These are phyloP conservation scores for Heliconius himera DNA, from an alignment of 1,140 invertebrate genomes.

Conservation along the genomic window DNA sequence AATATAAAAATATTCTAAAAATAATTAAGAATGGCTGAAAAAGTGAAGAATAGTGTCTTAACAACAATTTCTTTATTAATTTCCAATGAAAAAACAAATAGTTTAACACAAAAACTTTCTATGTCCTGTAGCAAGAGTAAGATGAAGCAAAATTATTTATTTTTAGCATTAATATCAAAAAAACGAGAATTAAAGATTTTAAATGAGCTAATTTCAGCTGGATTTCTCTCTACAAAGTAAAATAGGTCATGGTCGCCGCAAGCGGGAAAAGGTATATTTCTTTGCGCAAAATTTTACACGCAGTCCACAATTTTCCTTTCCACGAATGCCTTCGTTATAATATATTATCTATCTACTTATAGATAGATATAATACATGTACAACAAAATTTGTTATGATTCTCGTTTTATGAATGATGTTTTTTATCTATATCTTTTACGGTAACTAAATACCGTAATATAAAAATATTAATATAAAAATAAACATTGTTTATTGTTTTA, in stretches of 20 bases:
- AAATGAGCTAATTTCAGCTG: constrained; percentile 3
- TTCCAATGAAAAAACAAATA: too few relatives aligned
- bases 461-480: too few relatives aligned
- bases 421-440: too few relatives aligned
- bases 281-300: constrained; percentile 9
- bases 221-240: neutral
- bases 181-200: neutral
- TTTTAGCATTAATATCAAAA: neutral
- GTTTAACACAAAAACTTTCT: too few relatives aligned
- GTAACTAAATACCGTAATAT: too few relatives aligned
- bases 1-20: too few relatives aligned
- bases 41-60: too few relatives aligned
- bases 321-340: neutral
- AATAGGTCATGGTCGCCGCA: neutral
- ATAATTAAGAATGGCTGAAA: too few relatives aligned
- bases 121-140: neutral
- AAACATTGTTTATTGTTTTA: too few relatives aligned
- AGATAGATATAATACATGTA: neutral
- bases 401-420: neutral
- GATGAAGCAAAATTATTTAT: neutral
- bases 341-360: neutral
- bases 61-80: too few relatives aligned
- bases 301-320: neutral
- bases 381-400: neutral
- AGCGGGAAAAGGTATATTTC: constrained; percentile 3